Percentiles rank a stretch among this genome's conserved stretches.
Conservation (phyloP, 2,113 vertebrate species). For the Saccopteryx bilineata region DNA sequence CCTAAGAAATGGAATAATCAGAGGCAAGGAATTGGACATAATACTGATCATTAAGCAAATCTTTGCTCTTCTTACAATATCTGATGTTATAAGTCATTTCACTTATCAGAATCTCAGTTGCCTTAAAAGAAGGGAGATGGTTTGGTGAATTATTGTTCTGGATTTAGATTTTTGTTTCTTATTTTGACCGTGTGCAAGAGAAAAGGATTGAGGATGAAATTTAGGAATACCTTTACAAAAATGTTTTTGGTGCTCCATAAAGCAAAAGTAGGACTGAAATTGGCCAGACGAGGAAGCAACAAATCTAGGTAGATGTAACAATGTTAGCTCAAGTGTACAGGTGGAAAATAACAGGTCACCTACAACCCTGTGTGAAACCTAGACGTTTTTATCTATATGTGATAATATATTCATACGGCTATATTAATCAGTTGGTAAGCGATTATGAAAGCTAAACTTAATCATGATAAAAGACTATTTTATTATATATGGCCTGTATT, state of each 20-base stretch:
- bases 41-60: background rate
- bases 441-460: background rate
- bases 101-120: background rate
- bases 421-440: background rate
- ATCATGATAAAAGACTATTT: background rate
- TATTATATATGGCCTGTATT: background rate
- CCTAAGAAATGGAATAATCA: background rate
- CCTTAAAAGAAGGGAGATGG: background rate
- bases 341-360: background rate
- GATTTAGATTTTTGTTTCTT: slow-evolving; percentile 2
- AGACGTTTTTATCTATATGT: background rate
- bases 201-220: background rate
- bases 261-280: background rate
- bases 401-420: background rate
- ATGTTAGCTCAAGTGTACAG: background rate
- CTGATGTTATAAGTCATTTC: background rate
- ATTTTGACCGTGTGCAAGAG: background rate
- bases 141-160: background rate
- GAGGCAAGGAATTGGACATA: background rate
- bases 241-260: background rate
- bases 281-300: background rate
- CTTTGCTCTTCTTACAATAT: background rate
- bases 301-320: background rate
- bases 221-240: background rate
- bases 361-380: background rate